phyloP scores from a whole-genome alignment of 2,888 invertebrate species.

The Bellardia bayeri region DNA sequence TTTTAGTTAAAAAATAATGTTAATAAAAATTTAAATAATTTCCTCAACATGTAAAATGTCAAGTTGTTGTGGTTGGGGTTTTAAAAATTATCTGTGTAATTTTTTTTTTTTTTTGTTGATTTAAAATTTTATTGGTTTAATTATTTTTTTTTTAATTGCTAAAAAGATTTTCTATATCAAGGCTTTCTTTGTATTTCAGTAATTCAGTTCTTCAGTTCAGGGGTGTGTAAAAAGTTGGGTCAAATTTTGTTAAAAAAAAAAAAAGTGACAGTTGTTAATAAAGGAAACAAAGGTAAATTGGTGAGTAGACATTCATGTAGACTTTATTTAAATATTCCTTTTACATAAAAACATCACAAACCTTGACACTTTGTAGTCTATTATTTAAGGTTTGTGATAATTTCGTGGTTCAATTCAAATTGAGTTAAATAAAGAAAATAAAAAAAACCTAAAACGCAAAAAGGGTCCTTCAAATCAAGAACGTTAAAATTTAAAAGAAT shows the following conservation, averaged over 20 bases:
- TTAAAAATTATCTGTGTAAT: too few species aligned
- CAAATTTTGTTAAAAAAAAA: not conserved
- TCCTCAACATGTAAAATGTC: constrained; percentile 32
- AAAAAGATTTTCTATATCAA: not conserved
- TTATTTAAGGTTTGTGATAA: not conserved
- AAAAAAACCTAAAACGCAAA: not conserved
- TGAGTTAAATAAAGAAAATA: not conserved
- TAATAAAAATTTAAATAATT: constrained; percentile 58
- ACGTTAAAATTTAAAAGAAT: not conserved
- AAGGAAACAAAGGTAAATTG: not conserved
- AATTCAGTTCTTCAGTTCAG: not conserved
- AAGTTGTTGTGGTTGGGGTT: not conserved
- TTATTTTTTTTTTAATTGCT: constrained; percentile 41
- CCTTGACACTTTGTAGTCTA: not conserved
- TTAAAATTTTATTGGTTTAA: constrained; percentile 41
- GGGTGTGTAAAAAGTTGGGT: not conserved
- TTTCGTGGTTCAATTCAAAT: not conserved
- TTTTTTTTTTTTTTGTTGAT: not conserved
- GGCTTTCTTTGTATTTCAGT: not conserved
- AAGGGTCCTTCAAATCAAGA: too few species aligned
- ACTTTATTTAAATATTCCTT: not conserved
- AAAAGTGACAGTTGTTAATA: not conserved
- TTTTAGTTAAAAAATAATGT: constrained; percentile 5
- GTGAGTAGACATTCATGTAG: not conserved
- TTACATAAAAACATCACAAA: not conserved